Conservation (phyloP, 2,113 vertebrate species). For the Stigmatopora argus region DNA sequence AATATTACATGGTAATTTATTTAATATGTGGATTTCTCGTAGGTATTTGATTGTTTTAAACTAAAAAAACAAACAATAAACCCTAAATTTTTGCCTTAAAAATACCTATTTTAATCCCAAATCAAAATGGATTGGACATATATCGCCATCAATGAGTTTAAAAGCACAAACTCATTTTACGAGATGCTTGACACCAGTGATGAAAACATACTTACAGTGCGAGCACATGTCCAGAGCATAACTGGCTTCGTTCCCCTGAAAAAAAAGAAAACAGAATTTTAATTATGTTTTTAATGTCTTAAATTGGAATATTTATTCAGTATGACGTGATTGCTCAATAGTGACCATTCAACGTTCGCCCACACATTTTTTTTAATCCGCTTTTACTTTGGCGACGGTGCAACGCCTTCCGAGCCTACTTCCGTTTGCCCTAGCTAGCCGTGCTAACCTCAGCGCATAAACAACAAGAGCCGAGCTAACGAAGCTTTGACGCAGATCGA, state of each 20-base stretch:
- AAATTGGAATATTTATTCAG: background rate
- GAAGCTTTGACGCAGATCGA: background rate
- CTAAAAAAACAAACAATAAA: no score
- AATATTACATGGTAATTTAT: no score
- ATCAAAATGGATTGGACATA: no score
- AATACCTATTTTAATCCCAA: no score
- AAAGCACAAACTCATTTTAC: no score
- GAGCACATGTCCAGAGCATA: constrained; percentile 97
- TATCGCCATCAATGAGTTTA: no score
- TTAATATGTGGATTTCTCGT: no score
- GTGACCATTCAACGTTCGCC: background rate
- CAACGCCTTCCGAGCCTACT: background rate
- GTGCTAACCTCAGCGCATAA: background rate
- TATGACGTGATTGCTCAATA: background rate
- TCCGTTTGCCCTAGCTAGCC: background rate
- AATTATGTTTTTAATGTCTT: no score
- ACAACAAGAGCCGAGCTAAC: background rate
- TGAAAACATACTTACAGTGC: constrained; percentile 82
- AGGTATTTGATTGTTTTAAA: no score
- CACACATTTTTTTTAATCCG: background rate
- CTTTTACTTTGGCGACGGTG: background rate
- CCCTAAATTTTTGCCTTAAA: no score
- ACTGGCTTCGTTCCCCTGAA: constrained; percentile 95
- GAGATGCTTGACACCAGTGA: background rate
- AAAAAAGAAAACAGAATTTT: constrained; percentile 21